phyloP scores from a whole-genome alignment of 1,140 invertebrate species.

The Aphis gossypii region DNA sequence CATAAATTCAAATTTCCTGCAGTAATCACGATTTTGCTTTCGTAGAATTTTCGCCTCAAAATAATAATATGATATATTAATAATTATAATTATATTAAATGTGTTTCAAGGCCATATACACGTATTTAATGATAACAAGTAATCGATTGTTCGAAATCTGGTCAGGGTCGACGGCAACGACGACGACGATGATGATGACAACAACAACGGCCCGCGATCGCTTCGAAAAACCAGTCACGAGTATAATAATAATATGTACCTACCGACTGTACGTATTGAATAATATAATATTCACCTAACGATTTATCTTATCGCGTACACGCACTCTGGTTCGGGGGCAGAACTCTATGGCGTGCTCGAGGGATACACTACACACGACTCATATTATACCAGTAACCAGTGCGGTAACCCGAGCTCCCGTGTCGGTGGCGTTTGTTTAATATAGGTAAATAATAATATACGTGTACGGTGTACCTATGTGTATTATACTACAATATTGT shows the following conservation, averaged over 20 bases:
- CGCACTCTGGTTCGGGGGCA: background rate
- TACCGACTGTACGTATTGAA: background rate
- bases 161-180: conserved; percentile 42
- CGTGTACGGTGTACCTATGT: too few species aligned
- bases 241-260: background rate
- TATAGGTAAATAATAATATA: background rate
- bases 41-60: background rate
- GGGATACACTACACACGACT: background rate
- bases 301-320: background rate
- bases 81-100: background rate
- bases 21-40: background rate
- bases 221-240: conserved; percentile 57
- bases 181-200: too few species aligned
- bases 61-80: background rate
- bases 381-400: conserved; percentile 4
- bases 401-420: background rate
- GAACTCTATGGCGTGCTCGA: background rate
- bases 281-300: background rate
- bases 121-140: background rate
- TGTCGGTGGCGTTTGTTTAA: background rate
- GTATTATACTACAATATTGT: background rate
- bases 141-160: conserved; percentile 44
- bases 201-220: too few species aligned
- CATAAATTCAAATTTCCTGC: background rate
- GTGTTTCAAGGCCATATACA: background rate